These are phyloP conservation scores for Leptodactylus fallax DNA, from an alignment of 2,797 vertebrate species.

Conservation along the genomic window DNA sequence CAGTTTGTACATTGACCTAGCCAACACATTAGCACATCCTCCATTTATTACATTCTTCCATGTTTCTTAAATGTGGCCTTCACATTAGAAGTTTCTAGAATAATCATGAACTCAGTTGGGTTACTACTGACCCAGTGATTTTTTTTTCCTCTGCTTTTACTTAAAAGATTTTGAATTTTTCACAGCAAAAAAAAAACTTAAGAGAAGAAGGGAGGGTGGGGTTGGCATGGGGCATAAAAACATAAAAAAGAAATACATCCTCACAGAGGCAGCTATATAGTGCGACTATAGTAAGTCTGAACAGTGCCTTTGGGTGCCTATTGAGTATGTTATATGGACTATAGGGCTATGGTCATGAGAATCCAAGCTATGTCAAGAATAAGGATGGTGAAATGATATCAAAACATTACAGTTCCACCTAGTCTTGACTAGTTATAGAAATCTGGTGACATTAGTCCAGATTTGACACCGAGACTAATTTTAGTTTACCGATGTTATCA, in stretches of 20 bases:
- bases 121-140: not conserved
- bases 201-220: not conserved
- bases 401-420: no score
- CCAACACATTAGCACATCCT: not conserved
- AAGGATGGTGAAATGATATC: no score
- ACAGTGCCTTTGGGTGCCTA: no score
- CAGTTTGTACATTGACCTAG: not conserved
- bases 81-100: not conserved
- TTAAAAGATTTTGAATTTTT: not conserved
- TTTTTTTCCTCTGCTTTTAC: not conserved
- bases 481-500: no score
- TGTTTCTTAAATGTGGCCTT: constrained; percentile 8
- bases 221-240: not conserved
- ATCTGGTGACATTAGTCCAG: no score
- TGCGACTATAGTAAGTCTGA: not conserved
- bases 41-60: not conserved
- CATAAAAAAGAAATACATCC: not conserved
- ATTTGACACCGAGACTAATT: no score
- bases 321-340: not conserved
- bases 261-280: not conserved
- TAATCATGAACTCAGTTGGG: not conserved
- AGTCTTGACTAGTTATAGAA: no score
- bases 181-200: not conserved
- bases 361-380: not conserved
- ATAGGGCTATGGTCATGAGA: not conserved